These are phyloP conservation scores for Drosophila lacicola DNA, from an alignment of 2,888 invertebrate species.

Conservation along the genomic window DNA sequence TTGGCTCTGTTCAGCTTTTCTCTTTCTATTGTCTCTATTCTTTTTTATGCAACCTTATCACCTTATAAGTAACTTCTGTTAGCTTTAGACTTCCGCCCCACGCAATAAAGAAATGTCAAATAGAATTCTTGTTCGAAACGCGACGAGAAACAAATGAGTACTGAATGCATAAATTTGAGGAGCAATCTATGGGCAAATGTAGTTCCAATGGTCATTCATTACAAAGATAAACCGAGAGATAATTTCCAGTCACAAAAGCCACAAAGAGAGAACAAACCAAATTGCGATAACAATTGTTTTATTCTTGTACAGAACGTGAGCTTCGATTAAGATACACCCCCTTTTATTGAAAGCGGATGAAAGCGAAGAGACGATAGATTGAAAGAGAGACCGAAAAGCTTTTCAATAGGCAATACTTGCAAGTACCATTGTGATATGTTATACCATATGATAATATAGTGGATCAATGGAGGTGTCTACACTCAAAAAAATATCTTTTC, in stretches of 20 bases:
- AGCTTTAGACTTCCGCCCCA: conserved; percentile 64
- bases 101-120: conserved; percentile 29
- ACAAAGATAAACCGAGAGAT: conserved; percentile 45
- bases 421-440: neutral
- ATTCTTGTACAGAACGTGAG: conserved; percentile 11
- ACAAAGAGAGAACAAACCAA: conserved; percentile 42
- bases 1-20: conserved; percentile 3
- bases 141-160: conserved; percentile 60
- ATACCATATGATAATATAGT: neutral
- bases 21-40: conserved; percentile 8
- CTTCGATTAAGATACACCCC: conserved; percentile 65
- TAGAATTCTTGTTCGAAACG: conserved; percentile 31
- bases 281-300: conserved; percentile 45
- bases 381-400: conserved; percentile 1
- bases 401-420: conserved; percentile 1
- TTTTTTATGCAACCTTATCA: conserved; percentile 49
- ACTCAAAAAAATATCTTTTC: neutral
- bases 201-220: conserved; percentile 55
- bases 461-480: neutral
- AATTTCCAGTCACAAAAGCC: conserved; percentile 45
- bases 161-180: conserved; percentile 54
- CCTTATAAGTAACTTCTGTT: conserved; percentile 30
- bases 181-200: conserved; percentile 34
- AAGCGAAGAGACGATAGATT: neutral
- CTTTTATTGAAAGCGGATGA: conserved; percentile 30